Percentiles rank a stretch among this genome's conserved stretches.
phyloP scores from a whole-genome alignment of 1,140 invertebrate genomes.

The Campoletis sonorensis region DNA sequence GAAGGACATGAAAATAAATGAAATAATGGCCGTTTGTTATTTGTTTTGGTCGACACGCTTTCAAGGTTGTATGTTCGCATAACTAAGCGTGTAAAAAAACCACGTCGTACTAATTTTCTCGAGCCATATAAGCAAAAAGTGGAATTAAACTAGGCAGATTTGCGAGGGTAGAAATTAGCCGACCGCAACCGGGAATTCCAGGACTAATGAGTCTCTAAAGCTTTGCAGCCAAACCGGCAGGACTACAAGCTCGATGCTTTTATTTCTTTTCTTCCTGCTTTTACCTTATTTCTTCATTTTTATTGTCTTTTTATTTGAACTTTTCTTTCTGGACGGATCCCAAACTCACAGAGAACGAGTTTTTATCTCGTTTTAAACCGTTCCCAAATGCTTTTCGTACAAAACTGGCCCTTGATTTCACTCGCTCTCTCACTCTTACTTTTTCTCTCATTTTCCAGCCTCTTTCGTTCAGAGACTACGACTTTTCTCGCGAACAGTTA shows the following conservation, averaged over 20 bases:
- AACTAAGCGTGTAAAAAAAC: background rate
- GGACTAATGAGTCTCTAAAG: constrained; percentile 3
- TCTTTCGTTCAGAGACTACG: background rate
- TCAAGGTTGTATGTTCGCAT: background rate
- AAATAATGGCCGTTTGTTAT: background rate
- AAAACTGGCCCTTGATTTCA: background rate
- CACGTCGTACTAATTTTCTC: background rate
- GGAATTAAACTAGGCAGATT: background rate
- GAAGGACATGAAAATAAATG: background rate
- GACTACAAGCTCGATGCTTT: background rate
- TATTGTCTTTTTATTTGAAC: constrained; percentile 1
- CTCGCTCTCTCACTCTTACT: background rate
- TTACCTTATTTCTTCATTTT: background rate
- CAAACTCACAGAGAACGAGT: constrained; percentile 11
- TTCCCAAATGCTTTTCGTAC: background rate
- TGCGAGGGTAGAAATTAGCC: constrained; percentile 1
- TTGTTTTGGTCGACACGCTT: background rate
- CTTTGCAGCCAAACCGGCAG: background rate
- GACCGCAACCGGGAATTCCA: constrained; percentile 1
- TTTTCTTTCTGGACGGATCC: constrained; percentile 13
- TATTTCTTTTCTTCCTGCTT: background rate
- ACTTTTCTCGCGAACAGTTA: background rate
- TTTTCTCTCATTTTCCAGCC: background rate
- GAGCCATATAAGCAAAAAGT: background rate
- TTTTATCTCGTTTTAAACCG: constrained; percentile 17